These are phyloP conservation scores for Lagothrix lagotricha DNA, from an alignment of 2,797 vertebrate species.

Conservation along the genomic window DNA sequence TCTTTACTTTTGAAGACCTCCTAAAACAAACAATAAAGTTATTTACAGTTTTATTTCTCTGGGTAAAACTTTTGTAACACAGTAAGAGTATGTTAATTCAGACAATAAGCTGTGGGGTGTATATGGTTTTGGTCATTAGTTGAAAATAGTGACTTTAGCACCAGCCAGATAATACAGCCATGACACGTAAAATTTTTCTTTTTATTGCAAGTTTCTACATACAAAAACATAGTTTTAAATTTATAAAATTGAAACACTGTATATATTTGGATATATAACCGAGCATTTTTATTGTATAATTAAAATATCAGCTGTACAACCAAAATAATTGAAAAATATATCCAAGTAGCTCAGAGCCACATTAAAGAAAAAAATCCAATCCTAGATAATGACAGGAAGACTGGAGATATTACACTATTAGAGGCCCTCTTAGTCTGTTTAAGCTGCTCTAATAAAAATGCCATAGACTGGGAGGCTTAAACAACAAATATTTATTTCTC, in stretches of 20 bases:
- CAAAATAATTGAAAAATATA: conserved; percentile 35
- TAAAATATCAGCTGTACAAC: background rate
- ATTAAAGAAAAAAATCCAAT: background rate
- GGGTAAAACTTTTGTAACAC: background rate
- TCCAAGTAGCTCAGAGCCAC: background rate
- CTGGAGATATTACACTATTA: background rate
- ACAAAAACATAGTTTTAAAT: background rate
- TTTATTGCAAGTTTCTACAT: background rate
- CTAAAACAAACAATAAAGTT: background rate
- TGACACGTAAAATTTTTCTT: background rate
- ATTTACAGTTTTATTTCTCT: background rate
- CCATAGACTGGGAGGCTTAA: background rate
- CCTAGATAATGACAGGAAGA: background rate
- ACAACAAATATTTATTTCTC: background rate
- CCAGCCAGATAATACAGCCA: background rate
- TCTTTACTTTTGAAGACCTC: background rate
- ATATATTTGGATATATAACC: conserved; percentile 8
- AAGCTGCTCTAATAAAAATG: background rate
- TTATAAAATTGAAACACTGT: conserved; percentile 15
- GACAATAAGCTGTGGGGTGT: background rate
- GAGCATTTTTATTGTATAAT: background rate
- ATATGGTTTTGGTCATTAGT: background rate
- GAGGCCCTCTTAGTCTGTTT: background rate
- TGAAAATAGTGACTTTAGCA: background rate
- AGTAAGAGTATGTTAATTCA: background rate